Base-by-base conservation (phyloP, 1,140 invertebrate species). In the Heterodera schachtii region DNA sequence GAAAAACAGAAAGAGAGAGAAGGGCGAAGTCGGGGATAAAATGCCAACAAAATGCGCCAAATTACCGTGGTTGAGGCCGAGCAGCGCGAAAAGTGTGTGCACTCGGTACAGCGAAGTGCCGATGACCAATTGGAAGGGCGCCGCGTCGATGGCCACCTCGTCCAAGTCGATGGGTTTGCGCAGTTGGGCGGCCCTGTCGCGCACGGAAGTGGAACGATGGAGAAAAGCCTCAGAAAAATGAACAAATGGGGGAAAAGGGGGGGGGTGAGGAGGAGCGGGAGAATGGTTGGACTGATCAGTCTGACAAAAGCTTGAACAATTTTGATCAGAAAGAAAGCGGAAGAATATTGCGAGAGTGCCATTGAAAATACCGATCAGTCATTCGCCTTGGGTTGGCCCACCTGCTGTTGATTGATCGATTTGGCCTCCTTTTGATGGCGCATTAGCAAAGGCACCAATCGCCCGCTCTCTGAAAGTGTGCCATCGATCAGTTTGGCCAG, bases 101-200 rank as follows among this genome's bases (percentile, higher is more conserved):
- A 97, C 95, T 92, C 98, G 98, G 85, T 98, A 93, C 47, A 99
- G 91, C 0, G 96, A 97, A 1, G 97, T 98, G 86, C 95, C 93
- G 88, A 96, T 95, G 2, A 98, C 96, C 0, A 98, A 92, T 90
- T 99, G 97, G 91, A 98, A 98, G n/a, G 97, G 97, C 21, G 97
- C 95, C 3, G 96, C 95, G 91, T 98, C 97, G 82, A 98, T 96
- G 86, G 96, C 95, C 87, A 94, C 95, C 49, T 93, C 92, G 67
- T 93, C 93, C 90, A 98, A 95, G 90, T 96, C 94, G 2, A 98
- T 94, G 43, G 93, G 93, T 70, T 88, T 85, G 93, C 98, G 94
- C 19, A 81, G 66, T 46, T 75, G 57, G 43, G 80, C 57, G 16
- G 80, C 41, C 43, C 80, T 21, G 70, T 81, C 73, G 19, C 71